Evolutionary conservation across 2,113 vertebrate species (phyloP), one percentile per base, ranked within the genome.

Genomic region (Pangasianodon gigas): DNA sequence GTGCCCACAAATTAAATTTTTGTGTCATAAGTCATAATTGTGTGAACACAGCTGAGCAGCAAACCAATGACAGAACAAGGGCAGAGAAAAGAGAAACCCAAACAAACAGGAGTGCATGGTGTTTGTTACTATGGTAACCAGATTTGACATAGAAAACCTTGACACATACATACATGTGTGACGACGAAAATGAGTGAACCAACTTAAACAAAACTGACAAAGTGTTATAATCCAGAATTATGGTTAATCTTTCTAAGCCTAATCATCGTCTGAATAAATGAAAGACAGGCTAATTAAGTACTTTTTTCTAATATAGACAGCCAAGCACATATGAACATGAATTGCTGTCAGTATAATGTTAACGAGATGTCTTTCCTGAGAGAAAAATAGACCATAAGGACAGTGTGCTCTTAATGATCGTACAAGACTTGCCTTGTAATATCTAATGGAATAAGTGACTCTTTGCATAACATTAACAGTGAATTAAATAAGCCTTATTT

Each of bases 331-430:
- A 82, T 54, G 16, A 54, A 82, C 29, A 41, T 6, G 37, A 93
- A 95, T 95, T 94, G 91, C 90, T 93, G 94, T 94, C 91, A 93
- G 92, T 93, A 94, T 93, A 94, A 93, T n/a, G 79, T 83, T 32
- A 95, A 95, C 94, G 92, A 93, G 91, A 89, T 84, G 52, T 88
- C 80, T 48, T 52, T 85, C 8, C 46, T 11, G 32, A 88, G 84
- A 91, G 54, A 91, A 92, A 92, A 90, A 82, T 29, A 82, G 62
- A 32, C 6, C 56, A 58, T 58, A 86, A 51, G 32, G 46, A 80
- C 65, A 56, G 21, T 19, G 62, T 74, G 18, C 46, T 44, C 48
- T 54, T 67, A 86, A 89, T 86, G 84, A 80, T 62, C 29, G 21
- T 54, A 89, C 46, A 67, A 85, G 74, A 60, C 5, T 48, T 16